Percentiles rank a stretch among this genome's conserved stretches.
These are phyloP conservation scores for Sinosuthora webbiana DNA, from an alignment of 2,113 vertebrate genomes.

Conservation along the genomic window DNA sequence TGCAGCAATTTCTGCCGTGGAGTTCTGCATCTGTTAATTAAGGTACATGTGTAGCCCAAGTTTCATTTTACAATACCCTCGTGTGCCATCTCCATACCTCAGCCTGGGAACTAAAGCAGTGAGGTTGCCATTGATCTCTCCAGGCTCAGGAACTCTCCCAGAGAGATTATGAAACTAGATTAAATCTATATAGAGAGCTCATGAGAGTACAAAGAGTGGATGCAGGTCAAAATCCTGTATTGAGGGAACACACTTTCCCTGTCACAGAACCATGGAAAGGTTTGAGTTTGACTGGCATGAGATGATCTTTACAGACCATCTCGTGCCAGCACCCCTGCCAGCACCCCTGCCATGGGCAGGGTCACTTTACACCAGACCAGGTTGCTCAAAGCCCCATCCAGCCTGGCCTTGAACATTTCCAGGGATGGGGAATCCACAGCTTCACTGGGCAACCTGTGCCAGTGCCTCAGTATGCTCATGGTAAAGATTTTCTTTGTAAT, in stretches of 20 bases:
- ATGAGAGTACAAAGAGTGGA: background rate
- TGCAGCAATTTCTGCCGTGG: background rate
- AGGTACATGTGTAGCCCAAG: background rate
- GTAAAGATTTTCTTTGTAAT: background rate
- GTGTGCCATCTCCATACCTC: conserved; percentile 13
- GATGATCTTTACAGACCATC: background rate
- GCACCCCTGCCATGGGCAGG: background rate
- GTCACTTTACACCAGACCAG: background rate
- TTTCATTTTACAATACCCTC: conserved; percentile 11
- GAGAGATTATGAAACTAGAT: background rate
- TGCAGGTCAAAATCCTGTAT: background rate
- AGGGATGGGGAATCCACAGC: background rate
- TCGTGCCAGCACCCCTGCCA: rapidly evolving
- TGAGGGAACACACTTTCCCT: background rate
- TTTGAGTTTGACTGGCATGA: background rate
- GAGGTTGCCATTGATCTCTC: conserved; percentile 15
- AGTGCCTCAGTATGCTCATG: background rate
- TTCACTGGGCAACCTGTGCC: background rate
- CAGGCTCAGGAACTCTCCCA: background rate
- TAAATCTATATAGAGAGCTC: background rate
- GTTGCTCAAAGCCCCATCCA: background rate
- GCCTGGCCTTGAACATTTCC: background rate
- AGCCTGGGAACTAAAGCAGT: background rate
- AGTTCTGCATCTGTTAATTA: conserved; percentile 53
- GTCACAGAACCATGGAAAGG: background rate